Conservation (phyloP, 2,113 vertebrate genomes). For the Phalacrocorax pelagicus region DNA sequence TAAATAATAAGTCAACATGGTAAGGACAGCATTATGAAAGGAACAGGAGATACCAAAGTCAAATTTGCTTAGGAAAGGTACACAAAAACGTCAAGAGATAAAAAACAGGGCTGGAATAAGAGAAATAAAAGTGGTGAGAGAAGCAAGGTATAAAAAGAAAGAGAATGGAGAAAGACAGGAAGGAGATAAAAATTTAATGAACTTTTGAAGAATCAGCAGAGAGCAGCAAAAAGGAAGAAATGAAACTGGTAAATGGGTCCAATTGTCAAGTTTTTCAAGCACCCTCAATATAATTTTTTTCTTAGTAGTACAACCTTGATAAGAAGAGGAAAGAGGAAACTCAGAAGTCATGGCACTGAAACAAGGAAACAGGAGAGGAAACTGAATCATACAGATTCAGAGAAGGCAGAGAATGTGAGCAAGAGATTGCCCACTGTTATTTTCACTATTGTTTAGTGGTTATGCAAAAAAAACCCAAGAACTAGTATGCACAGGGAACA, state of each 20-base stretch:
- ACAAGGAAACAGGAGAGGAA: background rate
- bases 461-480: background rate
- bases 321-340: background rate
- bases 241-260: background rate
- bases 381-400: background rate
- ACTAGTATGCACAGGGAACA: background rate
- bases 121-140: background rate
- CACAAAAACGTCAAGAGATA: background rate
- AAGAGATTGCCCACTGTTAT: background rate
- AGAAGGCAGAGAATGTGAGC: background rate
- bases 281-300: background rate
- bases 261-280: background rate
- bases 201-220: background rate
- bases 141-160: background rate
- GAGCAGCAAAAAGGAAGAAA: background rate
- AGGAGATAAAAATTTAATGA: background rate
- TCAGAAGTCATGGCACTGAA: background rate
- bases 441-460: background rate
- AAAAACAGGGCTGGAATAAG: background rate
- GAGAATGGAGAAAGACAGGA: background rate
- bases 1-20: background rate
- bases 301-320: background rate
- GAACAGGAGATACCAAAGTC: fast-evolving
- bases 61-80: background rate
- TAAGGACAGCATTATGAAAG: background rate